Evolutionary conservation across 2,797 vertebrate genomes (phyloP), one percentile per base, ranked within the genome.

Genomic region (Acrocephalus scirpaceus): DNA sequence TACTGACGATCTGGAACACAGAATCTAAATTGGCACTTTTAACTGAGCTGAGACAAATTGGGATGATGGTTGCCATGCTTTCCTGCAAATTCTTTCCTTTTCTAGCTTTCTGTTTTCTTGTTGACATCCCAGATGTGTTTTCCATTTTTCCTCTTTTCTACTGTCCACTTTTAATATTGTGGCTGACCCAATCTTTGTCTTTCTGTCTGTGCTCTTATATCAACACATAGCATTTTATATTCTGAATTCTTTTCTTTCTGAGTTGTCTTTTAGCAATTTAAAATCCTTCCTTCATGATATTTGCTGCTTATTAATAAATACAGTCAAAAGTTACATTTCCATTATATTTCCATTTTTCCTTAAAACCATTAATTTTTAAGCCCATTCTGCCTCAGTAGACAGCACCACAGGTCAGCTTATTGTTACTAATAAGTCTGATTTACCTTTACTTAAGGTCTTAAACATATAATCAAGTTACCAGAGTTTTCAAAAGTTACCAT

Each of bases 11-110:
- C 94, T 96, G 96, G 96, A 97, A 95, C 93, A 96, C 90, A 92
- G 94, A 93, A 95, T 95, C 94, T 97, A 95, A 95, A 96, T 93
- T 95, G 95, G 93, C 94, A 94, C 86, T 93, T 95, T 82, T 87
- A 83, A 87, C 84, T 92, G 92, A 92, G 94, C 84, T 91, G 94
- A 96, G 91, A 77, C 92, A 95, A 96, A 95, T 74, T 91, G 85
- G 83, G 92, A 89, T 91, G 94, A 89, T 95, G 86, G 95, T 94
- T 95, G 84, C 94, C 93, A 96, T 96, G 95, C 94, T 96, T 91
- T 89, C 51, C 81, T 92, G 91, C 42, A 90, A 4, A 54, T 71
- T 93, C 34, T 61, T 82, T 92, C 89, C 47, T 92, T 78, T 92
- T 56, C 93, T 86, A 73, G 80, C 70, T 94, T 80, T 86, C 64